Base-by-base conservation (phyloP, 2,888 invertebrate species). In the Epicampocera succincta region DNA sequence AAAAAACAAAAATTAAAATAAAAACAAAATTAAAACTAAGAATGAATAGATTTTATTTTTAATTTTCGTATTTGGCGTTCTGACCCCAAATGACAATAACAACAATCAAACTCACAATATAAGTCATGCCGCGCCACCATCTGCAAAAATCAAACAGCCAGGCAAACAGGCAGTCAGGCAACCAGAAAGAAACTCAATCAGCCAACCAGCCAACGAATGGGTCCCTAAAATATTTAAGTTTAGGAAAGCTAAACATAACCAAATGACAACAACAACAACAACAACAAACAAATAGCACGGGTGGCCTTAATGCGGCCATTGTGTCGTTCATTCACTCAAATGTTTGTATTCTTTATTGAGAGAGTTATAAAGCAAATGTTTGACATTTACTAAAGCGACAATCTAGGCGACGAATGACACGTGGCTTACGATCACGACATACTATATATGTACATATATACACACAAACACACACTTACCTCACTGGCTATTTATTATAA, bases 391-490 rank as follows among this genome's bases (percentile, higher is more conserved):
- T 46, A 65, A 56, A 66, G 69, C 69, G 80, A 80, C 80, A 80
- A 71, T 79, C 66, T 52, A 78, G 79, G 79, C 76, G 83, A 68
- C 73, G 74, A 80, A 63, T 83, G 83, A 83, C 83, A 83, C 83
- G 83, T 83, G 83, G 83, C 83, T 76, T 76, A 52, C 50, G 83
- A 83, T 83, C 83, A 83, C 83, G 83, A 83, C 73, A 69, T 76
- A 61, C 46, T 54, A n/a, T n/a, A n/a, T n/a, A n/a, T n/a, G n/a
- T 46, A 52, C 33, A 33, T 33, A 33, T 9, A 6, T 9, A 9
- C 33, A 29, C 6, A 29, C 33, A 1, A 9, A 25, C 25, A 25
- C 2, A 25, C 40, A n/a, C n/a, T n/a, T n/a, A n/a, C n/a, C 52
- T 42, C 54, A 40, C 19, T 66, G 25, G 52, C 21, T 19, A 29